Evolutionary conservation across 2,797 vertebrate species (phyloP).

Genomic region (Mallotus villosus): DNA sequence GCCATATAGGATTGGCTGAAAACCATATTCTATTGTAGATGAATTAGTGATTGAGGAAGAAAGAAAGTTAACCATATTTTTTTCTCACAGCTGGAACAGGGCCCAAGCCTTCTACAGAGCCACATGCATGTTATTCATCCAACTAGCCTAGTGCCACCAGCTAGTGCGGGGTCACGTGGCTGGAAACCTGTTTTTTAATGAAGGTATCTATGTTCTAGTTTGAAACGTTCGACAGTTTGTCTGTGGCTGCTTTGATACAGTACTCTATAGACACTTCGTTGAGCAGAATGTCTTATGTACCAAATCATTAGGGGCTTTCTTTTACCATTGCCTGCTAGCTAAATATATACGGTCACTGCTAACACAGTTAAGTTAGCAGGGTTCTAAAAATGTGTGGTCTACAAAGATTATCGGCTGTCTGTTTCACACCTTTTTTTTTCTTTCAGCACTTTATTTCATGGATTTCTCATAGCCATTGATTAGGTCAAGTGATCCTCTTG

Average conservation of each 20-base stretch:
- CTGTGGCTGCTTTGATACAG: neutral
- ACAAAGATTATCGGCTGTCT: neutral
- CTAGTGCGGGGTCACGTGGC: neutral
- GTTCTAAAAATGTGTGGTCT: too few species aligned
- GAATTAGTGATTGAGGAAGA: neutral
- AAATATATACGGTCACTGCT: too few species aligned
- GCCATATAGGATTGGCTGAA: neutral
- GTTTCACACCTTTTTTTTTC: neutral
- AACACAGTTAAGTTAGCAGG: too few species aligned
- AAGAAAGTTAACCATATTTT: neutral
- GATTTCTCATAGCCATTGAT: neutral
- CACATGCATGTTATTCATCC: neutral
- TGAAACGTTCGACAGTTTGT: neutral
- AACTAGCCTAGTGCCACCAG: neutral
- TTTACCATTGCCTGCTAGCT: neutral
- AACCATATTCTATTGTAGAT: too few species aligned
- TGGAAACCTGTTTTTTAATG: neutral
- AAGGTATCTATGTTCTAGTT: neutral
- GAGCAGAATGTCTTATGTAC: neutral
- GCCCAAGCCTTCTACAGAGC: neutral
- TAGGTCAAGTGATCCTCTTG: neutral
- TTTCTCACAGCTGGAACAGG: neutral
- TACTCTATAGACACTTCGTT: neutral
- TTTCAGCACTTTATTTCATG: slow-evolving; percentile 1
- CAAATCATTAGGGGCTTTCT: neutral